Evolutionary conservation across 2,888 invertebrate species (phyloP).

Genomic region (Euplexia lucipara): DNA sequence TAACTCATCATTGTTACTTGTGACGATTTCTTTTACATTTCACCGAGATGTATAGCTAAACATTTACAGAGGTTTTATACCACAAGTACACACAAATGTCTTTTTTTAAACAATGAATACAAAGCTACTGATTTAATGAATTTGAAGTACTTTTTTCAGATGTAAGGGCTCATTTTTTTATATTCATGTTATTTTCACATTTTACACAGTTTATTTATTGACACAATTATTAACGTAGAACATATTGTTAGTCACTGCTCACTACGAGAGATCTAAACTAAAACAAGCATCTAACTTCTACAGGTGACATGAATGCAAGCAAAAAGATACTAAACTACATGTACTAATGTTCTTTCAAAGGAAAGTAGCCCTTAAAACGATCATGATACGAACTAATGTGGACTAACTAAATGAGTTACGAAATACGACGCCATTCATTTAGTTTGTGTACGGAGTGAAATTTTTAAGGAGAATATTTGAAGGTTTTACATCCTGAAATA

Average conservation of each 20-base stretch:
- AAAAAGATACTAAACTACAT: constrained; percentile 56
- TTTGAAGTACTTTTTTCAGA: constrained; percentile 9
- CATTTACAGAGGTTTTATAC: constrained; percentile 3
- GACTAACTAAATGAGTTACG: constrained; percentile 51
- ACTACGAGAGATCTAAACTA: constrained; percentile 59
- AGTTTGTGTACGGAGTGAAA: constrained; percentile 50
- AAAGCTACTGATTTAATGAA: neutral
- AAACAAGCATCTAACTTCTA: constrained; percentile 65
- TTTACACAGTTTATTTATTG: constrained; percentile 18
- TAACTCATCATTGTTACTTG: neutral
- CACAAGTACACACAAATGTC: neutral
- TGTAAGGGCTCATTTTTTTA: constrained; percentile 53
- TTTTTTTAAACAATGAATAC: neutral
- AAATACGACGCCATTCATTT: constrained; percentile 24
- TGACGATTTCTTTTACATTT: neutral
- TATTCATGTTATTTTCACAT: constrained; percentile 15
- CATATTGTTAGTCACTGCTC: constrained; percentile 72
- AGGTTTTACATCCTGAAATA: neutral
- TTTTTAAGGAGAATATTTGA: neutral
- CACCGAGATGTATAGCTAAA: neutral
- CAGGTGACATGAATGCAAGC: constrained; percentile 65
- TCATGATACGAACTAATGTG: constrained; percentile 34
- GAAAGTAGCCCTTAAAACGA: constrained; percentile 53
- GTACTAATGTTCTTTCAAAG: constrained; percentile 49
- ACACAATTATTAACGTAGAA: constrained; percentile 45